phyloP scores from a whole-genome alignment of 2,113 vertebrate genomes.

The Stegastes partitus region DNA sequence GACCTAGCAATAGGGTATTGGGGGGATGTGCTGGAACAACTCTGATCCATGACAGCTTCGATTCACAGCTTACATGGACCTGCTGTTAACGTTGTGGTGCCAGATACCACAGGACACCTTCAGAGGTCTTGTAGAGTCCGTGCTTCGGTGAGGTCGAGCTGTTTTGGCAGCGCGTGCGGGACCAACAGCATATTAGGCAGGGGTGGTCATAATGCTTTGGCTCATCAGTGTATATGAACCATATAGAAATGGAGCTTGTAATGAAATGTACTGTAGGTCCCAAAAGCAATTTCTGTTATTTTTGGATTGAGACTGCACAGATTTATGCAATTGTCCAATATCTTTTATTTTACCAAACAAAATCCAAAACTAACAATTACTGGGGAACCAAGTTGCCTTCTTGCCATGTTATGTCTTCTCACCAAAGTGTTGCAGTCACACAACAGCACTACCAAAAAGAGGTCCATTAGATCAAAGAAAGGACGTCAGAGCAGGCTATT shows the following conservation, averaged over 20 bases:
- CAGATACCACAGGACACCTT: slow-evolving; percentile 5
- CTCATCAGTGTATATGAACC: neutral
- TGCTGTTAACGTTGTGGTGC: neutral
- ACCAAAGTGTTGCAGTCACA: neutral
- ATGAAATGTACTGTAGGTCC: neutral
- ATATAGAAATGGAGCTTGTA: neutral
- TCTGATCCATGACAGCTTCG: neutral
- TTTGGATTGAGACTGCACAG: neutral
- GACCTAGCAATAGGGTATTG: no score
- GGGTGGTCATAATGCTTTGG: no score
- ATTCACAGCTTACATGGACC: neutral
- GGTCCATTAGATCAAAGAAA: no score
- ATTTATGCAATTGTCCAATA: neutral
- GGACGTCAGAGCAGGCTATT: no score
- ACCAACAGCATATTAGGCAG: no score
- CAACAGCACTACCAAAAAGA: neutral
- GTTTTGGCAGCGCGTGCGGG: no score
- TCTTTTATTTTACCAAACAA: neutral
- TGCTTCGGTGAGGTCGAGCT: neutral
- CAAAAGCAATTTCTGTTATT: neutral
- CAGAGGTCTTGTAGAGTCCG: neutral
- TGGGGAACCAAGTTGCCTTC: neutral
- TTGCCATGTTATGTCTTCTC: neutral
- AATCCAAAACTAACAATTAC: neutral
- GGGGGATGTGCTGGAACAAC: neutral